Base-by-base conservation (phyloP, 1,140 invertebrate genomes). In the Atta cephalotes region DNA sequence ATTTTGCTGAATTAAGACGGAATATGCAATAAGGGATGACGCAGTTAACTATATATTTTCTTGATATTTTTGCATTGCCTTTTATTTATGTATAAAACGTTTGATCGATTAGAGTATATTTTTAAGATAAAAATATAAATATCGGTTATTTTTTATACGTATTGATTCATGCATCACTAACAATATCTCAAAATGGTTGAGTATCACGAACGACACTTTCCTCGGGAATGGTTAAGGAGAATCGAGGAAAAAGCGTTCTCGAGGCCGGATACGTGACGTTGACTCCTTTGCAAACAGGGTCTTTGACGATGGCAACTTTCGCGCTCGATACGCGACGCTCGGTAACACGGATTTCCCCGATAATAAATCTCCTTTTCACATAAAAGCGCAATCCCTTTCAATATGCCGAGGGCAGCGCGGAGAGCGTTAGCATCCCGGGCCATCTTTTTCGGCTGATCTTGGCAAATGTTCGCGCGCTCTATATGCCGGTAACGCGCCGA, bases 341-440 rank as follows among this genome's bases (percentile, higher is more conserved):
- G 77, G 85, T 81, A 81, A 88, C 87, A 49, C 87, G 84, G 87
- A 88, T 89, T 88, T 89, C 88, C 88, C 88, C 45, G 45, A 18
- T 86, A 79, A 89, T 88, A 89, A 86, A 81, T 85, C 74, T 82
- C 53, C 87, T 45, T 79, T 58, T 80, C 66, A 85, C 21, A 68
- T 28, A n/a, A 76, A 89, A 82, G 71, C 79, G 70, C 49, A 62
- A 63, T 68, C 14, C 72, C 60, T 60, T 68, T 74, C 51, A 63
- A 81, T 56, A 60, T 79, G 56, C 74, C 7, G n/a, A 16, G 51
- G 51, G 35, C 31, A 39, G 31, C 68, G 35, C 45, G 45, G 28
- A 53, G 62, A 58, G 53, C 51, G 76, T 76, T 60, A 45, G 25
- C 21, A 18, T 66, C 49, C 35, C 45, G n/a, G 18, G 39, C 7